Conservation (phyloP, 2,113 vertebrate species). For the Silurus meridionalis region DNA sequence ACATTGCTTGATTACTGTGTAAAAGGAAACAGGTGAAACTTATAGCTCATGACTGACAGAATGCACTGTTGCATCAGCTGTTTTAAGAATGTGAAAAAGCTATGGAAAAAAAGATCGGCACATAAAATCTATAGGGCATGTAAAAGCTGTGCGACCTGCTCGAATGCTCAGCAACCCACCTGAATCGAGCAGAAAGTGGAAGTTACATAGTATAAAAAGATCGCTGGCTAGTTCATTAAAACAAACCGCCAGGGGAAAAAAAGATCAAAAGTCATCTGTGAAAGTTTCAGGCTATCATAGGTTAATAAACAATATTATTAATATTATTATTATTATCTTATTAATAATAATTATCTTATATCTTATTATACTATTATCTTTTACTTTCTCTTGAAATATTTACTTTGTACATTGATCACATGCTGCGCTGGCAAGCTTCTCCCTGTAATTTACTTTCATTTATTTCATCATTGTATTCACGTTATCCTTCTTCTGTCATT, state of each 20-base stretch:
- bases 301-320: not conserved
- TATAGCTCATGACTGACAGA: too few species aligned
- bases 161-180: not conserved
- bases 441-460: not conserved
- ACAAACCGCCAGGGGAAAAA: not conserved
- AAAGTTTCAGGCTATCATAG: not conserved
- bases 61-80: not conserved
- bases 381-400: not conserved
- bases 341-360: too few species aligned
- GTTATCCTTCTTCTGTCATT: not conserved
- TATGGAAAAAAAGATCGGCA: not conserved
- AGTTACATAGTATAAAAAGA: not conserved
- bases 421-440: not conserved
- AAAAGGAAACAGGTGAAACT: not conserved
- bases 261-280: not conserved
- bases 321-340: too few species aligned
- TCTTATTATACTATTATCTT: too few species aligned
- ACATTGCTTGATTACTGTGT: not conserved
- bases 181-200: not conserved
- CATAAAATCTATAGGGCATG: not conserved
- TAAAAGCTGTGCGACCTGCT: not conserved
- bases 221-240: not conserved
- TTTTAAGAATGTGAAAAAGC: not conserved
- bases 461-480: not conserved
- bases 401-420: not conserved